Evolutionary conservation across 2,113 vertebrate species (phyloP), one percentile per base, ranked within the genome.

Genomic region (Ia io): DNA sequence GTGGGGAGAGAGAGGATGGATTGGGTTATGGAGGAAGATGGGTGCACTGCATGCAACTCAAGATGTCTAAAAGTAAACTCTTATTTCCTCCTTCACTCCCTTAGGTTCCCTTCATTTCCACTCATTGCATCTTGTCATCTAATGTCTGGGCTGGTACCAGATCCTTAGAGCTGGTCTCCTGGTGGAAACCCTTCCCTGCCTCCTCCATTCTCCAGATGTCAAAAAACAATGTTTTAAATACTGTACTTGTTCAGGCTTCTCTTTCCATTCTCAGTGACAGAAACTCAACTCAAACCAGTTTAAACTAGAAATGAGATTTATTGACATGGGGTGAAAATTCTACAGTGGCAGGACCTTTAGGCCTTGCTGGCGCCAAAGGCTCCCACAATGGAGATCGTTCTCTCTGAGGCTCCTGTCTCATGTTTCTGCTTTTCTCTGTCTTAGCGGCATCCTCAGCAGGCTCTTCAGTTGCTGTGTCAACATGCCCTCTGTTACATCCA

Each of bases 401-500:
- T 63, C 18, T 77, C 82, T 56, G 10, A 10, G 42, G 20, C 14
- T 78, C 49, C 32, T 53, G 9, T n/a, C 18, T 84, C 59, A 28
- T 53, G 6, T 28, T 32, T 20, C 71, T 87, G 25, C 78, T 74
- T 42, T 6, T 30, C 37, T 28, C 32, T 44, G 8, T n/a, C 30
- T 47, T 20, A 32, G 6, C 0, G 0, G 25, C 25, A 18, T 28
- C 4, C 59, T 69, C 0, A 0, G 76, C 2, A 49, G 9, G 23
- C 6, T 71, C 42, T 90, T 84, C 70, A 11, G 4, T 22, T 40
- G 10, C n/a, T 40, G 13, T 35, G 69, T 87, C 44, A 84, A 44
- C 47, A 59, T 83, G 23, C 35, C 53, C 51, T 84, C 65, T 18
- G 22, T 17, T 2, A 93, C 12, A 4, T 49, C 23, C 32, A 85